Evolutionary conservation across 2,888 invertebrate genomes (phyloP).

Genomic region (Drosophila monieri): DNA sequence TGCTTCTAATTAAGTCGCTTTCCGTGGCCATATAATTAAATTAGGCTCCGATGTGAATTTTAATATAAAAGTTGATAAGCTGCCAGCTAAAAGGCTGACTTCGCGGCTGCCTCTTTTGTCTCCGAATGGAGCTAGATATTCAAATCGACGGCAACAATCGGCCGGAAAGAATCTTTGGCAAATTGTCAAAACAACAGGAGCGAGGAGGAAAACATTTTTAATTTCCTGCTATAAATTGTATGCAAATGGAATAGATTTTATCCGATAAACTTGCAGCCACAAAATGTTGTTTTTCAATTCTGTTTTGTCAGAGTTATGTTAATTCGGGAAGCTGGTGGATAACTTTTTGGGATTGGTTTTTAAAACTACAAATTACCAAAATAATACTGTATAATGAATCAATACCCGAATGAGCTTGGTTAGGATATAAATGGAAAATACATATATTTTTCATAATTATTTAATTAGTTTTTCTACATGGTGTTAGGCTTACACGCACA

Average conservation of each 20-base stretch:
- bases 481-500: conserved; percentile 40
- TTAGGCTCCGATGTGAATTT: conserved; percentile 12
- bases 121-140: conserved; percentile 54
- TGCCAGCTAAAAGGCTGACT: conserved; percentile 14
- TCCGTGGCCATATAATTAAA: conserved; percentile 48
- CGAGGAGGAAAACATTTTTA: conserved; percentile 61
- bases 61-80: conserved; percentile 41
- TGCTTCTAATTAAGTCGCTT: conserved; percentile 38
- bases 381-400: conserved; percentile 19
- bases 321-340: conserved; percentile 21
- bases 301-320: conserved; percentile 37
- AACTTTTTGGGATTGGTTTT: conserved; percentile 15
- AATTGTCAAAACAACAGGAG: conserved; percentile 69
- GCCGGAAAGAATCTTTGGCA: conserved; percentile 66
- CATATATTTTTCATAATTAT: conserved; percentile 26
- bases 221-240: conserved; percentile 75
- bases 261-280: conserved; percentile 27
- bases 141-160: conserved; percentile 36
- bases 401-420: conserved; percentile 12
- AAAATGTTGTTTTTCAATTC: conserved; percentile 41
- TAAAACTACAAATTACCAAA: conserved; percentile 30
- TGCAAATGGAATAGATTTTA: conserved; percentile 64
- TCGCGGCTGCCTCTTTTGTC: conserved; percentile 8
- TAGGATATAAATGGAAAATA: conserved; percentile 13
- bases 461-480: conserved; percentile 32